Evolutionary conservation across 2,888 invertebrate genomes (phyloP).

Genomic region (Coronaproctus castanopsis): DNA sequence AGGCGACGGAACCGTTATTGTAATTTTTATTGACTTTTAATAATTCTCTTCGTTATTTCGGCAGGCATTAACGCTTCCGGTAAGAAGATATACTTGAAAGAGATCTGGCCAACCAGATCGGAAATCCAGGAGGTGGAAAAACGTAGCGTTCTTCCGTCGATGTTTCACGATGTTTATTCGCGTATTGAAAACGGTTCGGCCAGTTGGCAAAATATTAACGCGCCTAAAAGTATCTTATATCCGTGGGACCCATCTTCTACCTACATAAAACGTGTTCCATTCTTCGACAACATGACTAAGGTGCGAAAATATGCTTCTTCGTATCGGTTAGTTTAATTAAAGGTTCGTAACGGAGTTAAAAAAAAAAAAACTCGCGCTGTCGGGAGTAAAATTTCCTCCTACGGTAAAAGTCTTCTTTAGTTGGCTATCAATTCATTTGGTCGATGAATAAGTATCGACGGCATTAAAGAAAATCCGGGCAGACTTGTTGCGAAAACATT

Average conservation of each 20-base stretch:
- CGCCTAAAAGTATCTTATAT: slow-evolving; percentile 65
- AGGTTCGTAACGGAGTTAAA: not conserved
- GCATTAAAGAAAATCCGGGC: too few species aligned
- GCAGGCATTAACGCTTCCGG: slow-evolving; percentile 35
- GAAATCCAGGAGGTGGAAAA: slow-evolving; percentile 82
- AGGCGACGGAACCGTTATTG: too few species aligned
- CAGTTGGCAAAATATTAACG: slow-evolving; percentile 62
- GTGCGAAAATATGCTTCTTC: slow-evolving; percentile 26
- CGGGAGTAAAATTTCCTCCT: too few species aligned
- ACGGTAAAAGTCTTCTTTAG: too few species aligned
- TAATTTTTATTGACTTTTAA: not conserved
- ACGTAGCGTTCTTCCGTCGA: slow-evolving; percentile 75
- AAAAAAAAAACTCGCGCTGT: not conserved
- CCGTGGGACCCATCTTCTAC: slow-evolving; percentile 81
- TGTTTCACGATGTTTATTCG: slow-evolving; percentile 81
- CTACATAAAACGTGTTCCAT: slow-evolving; percentile 90
- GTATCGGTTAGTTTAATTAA: too few species aligned
- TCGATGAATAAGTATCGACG: too few species aligned
- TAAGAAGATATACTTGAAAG: slow-evolving; percentile 56
- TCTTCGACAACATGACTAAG: slow-evolving; percentile 66
- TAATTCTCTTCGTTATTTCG: slow-evolving; percentile 24
- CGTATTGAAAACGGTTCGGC: slow-evolving; percentile 66
- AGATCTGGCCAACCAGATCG: slow-evolving; percentile 84
- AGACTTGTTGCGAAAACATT: too few species aligned
- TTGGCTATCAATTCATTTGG: too few species aligned